Evolutionary conservation across 2,888 invertebrate genomes (phyloP), one percentile per base, ranked within the genome.

Genomic region (Macroteleia sp.): DNA sequence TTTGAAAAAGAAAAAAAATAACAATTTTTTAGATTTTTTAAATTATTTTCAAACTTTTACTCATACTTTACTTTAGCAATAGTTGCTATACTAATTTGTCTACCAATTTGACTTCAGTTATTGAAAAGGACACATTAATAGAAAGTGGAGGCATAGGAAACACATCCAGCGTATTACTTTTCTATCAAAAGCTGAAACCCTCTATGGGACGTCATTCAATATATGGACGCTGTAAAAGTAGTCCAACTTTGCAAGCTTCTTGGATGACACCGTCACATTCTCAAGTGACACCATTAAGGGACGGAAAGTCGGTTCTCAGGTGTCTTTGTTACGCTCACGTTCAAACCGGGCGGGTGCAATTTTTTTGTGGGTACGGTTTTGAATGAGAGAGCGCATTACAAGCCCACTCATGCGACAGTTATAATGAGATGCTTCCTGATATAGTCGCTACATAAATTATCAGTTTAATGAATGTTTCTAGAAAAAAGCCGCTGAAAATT

Each of bases 201-300:
- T 36, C 59, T 34, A 44, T 70, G 70, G 48, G 52, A 61, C 8
- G 70, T 22, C 41, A 59, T 70, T 70, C 59, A 52, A 70, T 61
- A 32, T 32, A 20, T 32, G 30, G 41, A 39, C 52, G 50, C n/a
- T n/a, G 22, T 34, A 30, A 50, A 59, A 69, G 42, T 69, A 36
- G 69, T 50, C 59, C 48, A 57, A 67, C n/a, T n/a, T n/a, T n/a
- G n/a, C n/a, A n/a, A n/a, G n/a, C n/a, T n/a, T n/a, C 54, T 36
- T 16, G 20, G 36, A 22, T 54, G 44, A 32, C 48, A 12, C 25
- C 39, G 46, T 48, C n/a, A 42, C n/a, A 52, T n/a, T 59, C 69
- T 69, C 69, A 59, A 69, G 69, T 59, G 59, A 69, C 69, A 42
- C 69, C 69, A 69, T 69, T 69, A 69, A 50, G 50, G 22, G 10